Percentiles rank a stretch among this genome's conserved stretches.
Conservation (phyloP, 2,113 vertebrate species). For the Oreochromis aureus region DNA sequence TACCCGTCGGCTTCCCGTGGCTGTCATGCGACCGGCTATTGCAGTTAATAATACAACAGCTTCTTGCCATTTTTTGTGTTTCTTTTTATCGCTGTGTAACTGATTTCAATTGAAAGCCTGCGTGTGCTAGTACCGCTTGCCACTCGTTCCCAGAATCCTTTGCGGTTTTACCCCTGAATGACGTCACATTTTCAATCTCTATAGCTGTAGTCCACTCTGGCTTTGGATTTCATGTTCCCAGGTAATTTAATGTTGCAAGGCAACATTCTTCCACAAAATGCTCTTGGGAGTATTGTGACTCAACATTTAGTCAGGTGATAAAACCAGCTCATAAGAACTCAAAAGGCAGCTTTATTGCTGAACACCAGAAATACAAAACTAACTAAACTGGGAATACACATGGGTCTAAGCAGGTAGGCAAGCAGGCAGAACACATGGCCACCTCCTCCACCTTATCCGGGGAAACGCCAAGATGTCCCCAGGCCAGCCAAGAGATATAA, state of each 20-base stretch:
- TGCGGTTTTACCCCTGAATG: too few relatives aligned
- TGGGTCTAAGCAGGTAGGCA: not conserved
- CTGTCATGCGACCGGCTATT: too few relatives aligned
- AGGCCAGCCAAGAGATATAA: not conserved
- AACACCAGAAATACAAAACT: not conserved
- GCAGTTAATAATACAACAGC: too few relatives aligned
- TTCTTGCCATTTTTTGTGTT: too few relatives aligned
- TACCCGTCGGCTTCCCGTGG: too few relatives aligned
- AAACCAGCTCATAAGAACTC: not conserved
- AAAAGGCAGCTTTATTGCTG: not conserved
- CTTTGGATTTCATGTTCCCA: not conserved
- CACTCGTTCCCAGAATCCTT: too few relatives aligned
- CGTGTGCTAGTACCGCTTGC: too few relatives aligned
- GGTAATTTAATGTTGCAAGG: not conserved
- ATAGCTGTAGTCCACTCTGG: not conserved
- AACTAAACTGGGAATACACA: not conserved
- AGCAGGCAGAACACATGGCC: not conserved
- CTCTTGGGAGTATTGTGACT: not conserved
- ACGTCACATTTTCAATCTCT: too few relatives aligned
- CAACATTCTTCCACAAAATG: not conserved
- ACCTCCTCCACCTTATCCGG: not conserved
- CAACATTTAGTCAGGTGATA: not conserved
- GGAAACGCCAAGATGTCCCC: not conserved
- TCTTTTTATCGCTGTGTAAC: too few relatives aligned
- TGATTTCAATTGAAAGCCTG: too few relatives aligned